Percentiles rank a stretch among this genome's conserved stretches.
phyloP scores from a whole-genome alignment of 2,113 vertebrate genomes.

The Melanotaenia duboulayi region DNA sequence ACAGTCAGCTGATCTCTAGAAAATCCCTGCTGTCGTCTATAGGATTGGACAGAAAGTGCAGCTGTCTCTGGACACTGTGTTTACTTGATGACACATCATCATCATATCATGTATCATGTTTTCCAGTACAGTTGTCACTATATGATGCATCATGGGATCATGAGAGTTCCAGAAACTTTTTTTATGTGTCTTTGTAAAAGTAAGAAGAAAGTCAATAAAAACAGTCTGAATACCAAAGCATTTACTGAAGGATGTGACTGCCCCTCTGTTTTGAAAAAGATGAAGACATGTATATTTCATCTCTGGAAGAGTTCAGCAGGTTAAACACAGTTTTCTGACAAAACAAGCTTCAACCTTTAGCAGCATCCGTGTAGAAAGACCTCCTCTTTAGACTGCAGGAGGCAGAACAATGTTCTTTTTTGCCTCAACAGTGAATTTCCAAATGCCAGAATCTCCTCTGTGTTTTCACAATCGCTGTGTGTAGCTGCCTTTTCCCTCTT shows the following conservation, averaged over 20 bases:
- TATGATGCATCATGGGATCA: background rate
- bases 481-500: background rate
- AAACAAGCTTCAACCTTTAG: slow-evolving; percentile 4
- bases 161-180: background rate
- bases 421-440: background rate
- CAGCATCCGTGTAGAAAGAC: background rate
- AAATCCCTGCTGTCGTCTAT: too few relatives aligned
- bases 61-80: too few relatives aligned
- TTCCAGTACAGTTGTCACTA: too few relatives aligned
- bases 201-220: background rate
- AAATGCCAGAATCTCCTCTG: slow-evolving; percentile 5
- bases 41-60: too few relatives aligned
- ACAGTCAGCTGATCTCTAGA: too few relatives aligned
- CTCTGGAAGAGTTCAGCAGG: background rate
- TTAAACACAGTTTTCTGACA: slow-evolving; percentile 3
- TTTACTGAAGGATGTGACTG: background rate
- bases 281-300: too few relatives aligned
- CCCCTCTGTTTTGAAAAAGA: background rate
- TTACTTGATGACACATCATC: too few relatives aligned
- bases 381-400: background rate
- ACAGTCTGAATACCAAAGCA: background rate
- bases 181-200: background rate
- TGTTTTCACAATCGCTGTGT: background rate
- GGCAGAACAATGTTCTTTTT: slow-evolving; percentile 3
- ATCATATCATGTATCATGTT: too few relatives aligned